A percentile compares a stretch with the other conserved stretches of the same genome.
Evolutionary conservation across 2,797 vertebrate genomes (phyloP).

Genomic region (Champsocephalus gunnari): DNA sequence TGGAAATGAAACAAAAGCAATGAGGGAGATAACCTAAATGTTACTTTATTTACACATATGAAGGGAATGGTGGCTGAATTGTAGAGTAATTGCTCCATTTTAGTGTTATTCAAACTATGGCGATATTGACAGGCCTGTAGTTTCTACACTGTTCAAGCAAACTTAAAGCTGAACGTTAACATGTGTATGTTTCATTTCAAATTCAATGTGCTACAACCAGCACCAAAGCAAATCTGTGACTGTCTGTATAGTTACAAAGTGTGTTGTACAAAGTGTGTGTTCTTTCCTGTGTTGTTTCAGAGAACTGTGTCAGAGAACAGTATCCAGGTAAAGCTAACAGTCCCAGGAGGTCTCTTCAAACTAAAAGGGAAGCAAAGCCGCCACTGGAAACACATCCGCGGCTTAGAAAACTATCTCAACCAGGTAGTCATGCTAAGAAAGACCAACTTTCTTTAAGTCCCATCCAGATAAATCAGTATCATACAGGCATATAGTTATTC

Average conservation of each 20-base stretch:
- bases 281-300: constrained; percentile 1
- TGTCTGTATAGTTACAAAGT: background rate
- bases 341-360: constrained; percentile 5
- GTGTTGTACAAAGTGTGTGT: background rate
- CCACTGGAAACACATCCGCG: background rate
- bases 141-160: background rate
- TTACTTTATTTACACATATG: background rate
- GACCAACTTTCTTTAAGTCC: background rate
- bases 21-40: background rate
- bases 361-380: background rate
- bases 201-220: background rate
- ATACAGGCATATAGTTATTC: background rate
- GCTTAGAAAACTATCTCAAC: constrained; percentile 12
- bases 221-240: background rate
- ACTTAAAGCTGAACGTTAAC: background rate
- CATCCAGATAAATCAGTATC: background rate
- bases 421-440: constrained; percentile 6
- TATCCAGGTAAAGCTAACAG: background rate
- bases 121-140: background rate
- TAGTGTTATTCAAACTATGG: background rate
- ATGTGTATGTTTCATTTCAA: background rate
- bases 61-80: background rate
- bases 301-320: background rate
- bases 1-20: background rate
- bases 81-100: background rate